Evolutionary conservation across 2,113 vertebrate genomes (phyloP).

Genomic region (Mirounga angustirostris): DNA sequence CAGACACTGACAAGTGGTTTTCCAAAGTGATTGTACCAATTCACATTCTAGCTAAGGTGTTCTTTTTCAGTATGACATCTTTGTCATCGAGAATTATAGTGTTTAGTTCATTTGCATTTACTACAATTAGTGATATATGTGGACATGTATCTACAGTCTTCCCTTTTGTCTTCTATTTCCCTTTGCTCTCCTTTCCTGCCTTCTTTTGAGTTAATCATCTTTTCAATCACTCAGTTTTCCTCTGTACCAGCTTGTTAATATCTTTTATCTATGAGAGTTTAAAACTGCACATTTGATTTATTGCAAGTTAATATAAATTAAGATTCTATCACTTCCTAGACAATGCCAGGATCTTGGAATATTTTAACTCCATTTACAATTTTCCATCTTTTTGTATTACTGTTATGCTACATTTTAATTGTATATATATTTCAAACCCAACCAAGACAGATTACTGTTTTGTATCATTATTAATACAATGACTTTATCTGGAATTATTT

Average conservation of each 20-base stretch:
- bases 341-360: neutral
- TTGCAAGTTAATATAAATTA: conserved; percentile 2
- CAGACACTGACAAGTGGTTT: neutral
- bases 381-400: neutral
- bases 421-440: neutral
- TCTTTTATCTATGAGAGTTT: neutral
- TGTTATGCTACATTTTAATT: neutral
- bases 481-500: neutral
- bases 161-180: neutral
- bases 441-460: neutral
- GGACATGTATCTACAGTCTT: neutral
- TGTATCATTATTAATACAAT: neutral
- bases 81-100: neutral
- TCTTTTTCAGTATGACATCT: neutral
- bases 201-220: conserved; percentile 7
- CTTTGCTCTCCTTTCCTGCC: neutral
- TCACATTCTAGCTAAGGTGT: neutral
- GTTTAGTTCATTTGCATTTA: neutral
- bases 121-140: neutral
- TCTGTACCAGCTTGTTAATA: neutral
- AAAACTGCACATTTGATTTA: neutral
- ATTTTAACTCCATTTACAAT: neutral
- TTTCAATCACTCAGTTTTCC: neutral
- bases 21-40: neutral
- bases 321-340: neutral